Conservation (phyloP, 2,888 invertebrate species). For the Scrobipalpa costella region DNA sequence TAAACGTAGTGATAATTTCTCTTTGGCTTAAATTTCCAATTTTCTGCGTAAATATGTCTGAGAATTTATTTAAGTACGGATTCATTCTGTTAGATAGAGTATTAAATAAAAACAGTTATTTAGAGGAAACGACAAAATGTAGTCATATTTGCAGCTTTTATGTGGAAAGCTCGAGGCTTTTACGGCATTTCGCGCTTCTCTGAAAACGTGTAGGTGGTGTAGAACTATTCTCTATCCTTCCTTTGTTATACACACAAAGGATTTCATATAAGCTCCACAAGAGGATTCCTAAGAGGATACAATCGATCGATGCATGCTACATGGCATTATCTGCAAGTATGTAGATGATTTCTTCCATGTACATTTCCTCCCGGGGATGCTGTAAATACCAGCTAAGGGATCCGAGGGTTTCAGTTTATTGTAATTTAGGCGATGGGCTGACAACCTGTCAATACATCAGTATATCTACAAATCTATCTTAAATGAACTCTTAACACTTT, state of each 20-base stretch:
- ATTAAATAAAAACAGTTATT: neutral
- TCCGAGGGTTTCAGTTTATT: too few relatives aligned
- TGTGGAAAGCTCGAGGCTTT: neutral
- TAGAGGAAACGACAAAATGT: neutral
- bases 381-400: too few relatives aligned
- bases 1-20: too few relatives aligned
- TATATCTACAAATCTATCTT: too few relatives aligned
- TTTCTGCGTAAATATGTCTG: neutral
- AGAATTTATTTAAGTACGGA: neutral
- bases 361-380: too few relatives aligned
- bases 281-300: constrained; percentile 18
- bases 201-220: neutral
- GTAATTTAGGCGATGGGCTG: too few relatives aligned
- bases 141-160: neutral
- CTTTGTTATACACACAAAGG: constrained; percentile 14
- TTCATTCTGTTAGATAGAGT: neutral
- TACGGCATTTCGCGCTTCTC: neutral
- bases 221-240: neutral
- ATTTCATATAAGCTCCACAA: neutral
- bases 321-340: constrained; percentile 22
- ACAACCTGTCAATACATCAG: too few relatives aligned
- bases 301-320: constrained; percentile 17
- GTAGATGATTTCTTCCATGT: too few relatives aligned
- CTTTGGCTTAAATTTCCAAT: neutral
- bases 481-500: too few relatives aligned